Percentiles rank a stretch among this genome's conserved stretches.
Conservation (phyloP, 2,797 vertebrate genomes). For the Tachyglossus aculeatus region DNA sequence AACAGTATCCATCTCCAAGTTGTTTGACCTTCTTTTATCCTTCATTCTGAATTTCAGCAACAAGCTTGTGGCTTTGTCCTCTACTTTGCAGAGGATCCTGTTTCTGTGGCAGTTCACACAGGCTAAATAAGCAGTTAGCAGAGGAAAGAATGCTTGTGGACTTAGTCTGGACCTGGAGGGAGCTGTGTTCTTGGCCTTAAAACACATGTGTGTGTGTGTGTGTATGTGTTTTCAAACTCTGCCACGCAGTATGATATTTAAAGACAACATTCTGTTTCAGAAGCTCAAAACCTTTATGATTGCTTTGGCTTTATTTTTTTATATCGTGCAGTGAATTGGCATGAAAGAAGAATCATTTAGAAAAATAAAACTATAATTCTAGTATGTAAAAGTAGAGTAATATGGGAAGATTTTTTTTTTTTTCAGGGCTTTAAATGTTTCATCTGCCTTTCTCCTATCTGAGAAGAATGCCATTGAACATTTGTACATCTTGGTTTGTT, state of each 20-base stretch:
- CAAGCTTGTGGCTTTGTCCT: not conserved
- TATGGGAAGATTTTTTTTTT: not conserved
- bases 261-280: not conserved
- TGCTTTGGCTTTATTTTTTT: slow-evolving; percentile 22
- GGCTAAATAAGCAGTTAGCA: rapidly evolving
- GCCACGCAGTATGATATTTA: not conserved
- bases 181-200: not conserved
- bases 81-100: not conserved
- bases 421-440: not conserved
- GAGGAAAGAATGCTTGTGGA: not conserved
- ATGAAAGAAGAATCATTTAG: not conserved
- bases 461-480: not conserved
- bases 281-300: no score
- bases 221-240: not conserved
- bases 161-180: not conserved
- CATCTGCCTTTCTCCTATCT: not conserved
- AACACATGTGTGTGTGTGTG: not conserved
- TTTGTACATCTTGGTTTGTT: not conserved
- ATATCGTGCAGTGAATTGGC: not conserved
- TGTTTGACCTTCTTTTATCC: not conserved
- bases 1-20: not conserved
- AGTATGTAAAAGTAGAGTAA: not conserved
- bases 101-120: not conserved
- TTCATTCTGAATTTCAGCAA: not conserved
- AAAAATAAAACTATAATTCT: not conserved